A percentile compares a stretch with the other conserved stretches of the same genome.
Evolutionary conservation across 2,797 vertebrate species (phyloP).

Genomic region (Mycteria americana): DNA sequence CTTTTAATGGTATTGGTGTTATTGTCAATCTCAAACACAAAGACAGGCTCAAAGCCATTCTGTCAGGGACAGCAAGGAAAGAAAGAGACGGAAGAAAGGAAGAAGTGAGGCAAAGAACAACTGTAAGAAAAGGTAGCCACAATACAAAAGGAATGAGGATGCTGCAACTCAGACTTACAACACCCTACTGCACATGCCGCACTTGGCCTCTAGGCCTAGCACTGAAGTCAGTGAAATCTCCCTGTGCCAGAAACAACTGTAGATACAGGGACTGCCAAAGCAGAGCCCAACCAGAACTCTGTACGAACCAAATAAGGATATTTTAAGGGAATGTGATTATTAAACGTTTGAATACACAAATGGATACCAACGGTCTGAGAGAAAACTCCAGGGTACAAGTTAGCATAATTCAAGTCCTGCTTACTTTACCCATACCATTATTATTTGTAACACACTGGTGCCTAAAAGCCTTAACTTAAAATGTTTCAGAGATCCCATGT

Average conservation of each 20-base stretch:
- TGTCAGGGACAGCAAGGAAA: conserved; percentile 65
- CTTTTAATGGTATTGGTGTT: conserved; percentile 84
- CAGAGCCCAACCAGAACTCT: background rate
- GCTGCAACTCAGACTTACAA: background rate
- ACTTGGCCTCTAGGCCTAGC: background rate
- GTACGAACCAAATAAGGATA: background rate
- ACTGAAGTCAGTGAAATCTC: background rate
- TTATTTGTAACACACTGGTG: background rate
- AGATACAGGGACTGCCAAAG: background rate
- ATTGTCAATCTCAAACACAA: conserved; percentile 82
- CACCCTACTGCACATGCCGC: background rate
- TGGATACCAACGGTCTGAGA: background rate
- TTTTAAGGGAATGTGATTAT: background rate
- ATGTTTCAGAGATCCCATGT: background rate
- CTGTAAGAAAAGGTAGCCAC: background rate
- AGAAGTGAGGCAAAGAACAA: conserved; percentile 16
- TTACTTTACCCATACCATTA: background rate
- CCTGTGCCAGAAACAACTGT: background rate
- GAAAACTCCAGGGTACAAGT: background rate
- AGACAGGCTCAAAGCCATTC: conserved; percentile 79
- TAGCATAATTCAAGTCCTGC: background rate
- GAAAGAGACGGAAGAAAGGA: conserved; percentile 48
- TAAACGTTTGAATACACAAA: background rate
- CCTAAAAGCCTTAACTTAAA: background rate
- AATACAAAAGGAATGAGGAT: background rate